Evolutionary conservation across 2,797 vertebrate species (phyloP).

Genomic region (Pangasius krempfi): DNA sequence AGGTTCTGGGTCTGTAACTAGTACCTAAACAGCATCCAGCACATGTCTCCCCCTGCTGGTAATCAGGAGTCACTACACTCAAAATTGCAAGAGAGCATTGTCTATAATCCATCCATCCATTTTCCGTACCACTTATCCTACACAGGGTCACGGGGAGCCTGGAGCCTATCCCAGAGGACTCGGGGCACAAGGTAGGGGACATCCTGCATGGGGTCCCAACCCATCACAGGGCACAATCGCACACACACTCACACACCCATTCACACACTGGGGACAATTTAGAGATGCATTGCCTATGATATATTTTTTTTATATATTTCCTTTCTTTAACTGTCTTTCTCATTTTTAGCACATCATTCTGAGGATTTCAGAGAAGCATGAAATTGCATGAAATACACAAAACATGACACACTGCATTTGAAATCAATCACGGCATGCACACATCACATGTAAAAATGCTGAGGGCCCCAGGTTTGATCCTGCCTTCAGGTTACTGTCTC

Average conservation of each 20-base stretch:
- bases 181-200: no score
- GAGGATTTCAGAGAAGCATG: not conserved
- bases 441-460: not conserved
- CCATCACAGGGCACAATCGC: no score
- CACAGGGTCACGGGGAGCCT: no score
- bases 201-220: no score
- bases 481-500: not conserved
- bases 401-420: not conserved
- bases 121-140: no score
- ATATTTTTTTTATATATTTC: not conserved
- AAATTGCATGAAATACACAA: not conserved
- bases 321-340: not conserved
- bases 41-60: slow-evolving; percentile 65
- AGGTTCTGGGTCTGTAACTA: not conserved
- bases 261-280: no score
- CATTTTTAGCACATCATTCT: not conserved
- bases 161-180: no score
- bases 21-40: slow-evolving; percentile 37
- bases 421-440: not conserved
- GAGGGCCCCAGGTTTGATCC: slow-evolving; percentile 27
- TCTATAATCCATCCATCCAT: no score
- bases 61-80: slow-evolving; percentile 13
- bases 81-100: not conserved
- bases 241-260: no score
- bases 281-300: not conserved